Evolutionary conservation across 2,888 invertebrate genomes (phyloP).

Genomic region (Oegoconia quadripuncta): DNA sequence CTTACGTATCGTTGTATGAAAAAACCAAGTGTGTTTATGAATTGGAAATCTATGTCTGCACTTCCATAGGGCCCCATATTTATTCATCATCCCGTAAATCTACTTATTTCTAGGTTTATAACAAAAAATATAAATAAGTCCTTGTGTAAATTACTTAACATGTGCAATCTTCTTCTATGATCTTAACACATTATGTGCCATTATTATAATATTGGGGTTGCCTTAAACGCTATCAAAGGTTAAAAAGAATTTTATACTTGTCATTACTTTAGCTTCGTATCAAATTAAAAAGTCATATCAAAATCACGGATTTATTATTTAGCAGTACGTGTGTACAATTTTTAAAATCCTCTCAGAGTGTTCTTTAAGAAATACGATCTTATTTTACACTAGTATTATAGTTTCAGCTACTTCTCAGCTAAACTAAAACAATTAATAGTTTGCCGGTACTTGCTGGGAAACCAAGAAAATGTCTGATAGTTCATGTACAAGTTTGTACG

Average conservation of each 20-base stretch:
- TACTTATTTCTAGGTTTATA: constrained; percentile 68
- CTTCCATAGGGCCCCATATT: constrained; percentile 50
- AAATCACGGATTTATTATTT: constrained; percentile 25
- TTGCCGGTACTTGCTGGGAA: neutral
- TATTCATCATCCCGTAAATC: constrained; percentile 40
- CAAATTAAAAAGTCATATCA: constrained; percentile 42
- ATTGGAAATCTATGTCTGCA: constrained; percentile 22
- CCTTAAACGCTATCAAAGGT: constrained; percentile 31
- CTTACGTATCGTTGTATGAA: constrained; percentile 21
- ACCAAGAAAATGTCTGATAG: constrained; percentile 2
- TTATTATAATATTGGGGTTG: constrained; percentile 40
- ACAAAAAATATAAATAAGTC: constrained; percentile 75
- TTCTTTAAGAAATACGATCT: neutral
- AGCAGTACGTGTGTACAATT: no score
- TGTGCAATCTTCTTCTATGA: constrained; percentile 65
- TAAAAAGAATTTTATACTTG: constrained; percentile 32
- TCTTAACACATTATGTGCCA: constrained; percentile 52
- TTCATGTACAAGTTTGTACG: constrained; percentile 35
- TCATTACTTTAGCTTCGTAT: neutral
- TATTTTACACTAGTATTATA: neutral
- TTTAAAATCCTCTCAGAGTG: constrained; percentile 10
- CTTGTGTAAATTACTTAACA: constrained; percentile 73
- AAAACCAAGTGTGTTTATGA: constrained; percentile 26
- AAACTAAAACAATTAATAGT: constrained; percentile 1
- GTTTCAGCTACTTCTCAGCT: neutral